A percentile compares a stretch with the other conserved stretches of the same genome.
Evolutionary conservation across 2,113 vertebrate genomes (phyloP).

Genomic region (Oncorhynchus masou): DNA sequence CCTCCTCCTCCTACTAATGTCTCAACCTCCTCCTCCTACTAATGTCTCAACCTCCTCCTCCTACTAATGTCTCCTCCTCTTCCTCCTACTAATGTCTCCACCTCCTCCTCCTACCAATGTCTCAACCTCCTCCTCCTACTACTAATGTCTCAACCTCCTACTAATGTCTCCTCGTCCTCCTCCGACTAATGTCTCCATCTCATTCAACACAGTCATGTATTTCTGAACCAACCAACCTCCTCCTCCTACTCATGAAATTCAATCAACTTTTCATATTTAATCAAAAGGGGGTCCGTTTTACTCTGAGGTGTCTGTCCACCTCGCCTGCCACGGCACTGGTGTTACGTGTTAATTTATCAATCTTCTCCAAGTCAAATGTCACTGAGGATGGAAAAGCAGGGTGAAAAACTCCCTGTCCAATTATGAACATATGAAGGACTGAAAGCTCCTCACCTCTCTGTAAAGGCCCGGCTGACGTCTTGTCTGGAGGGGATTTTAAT

Average conservation of each 20-base stretch:
- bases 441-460: constrained; percentile 62
- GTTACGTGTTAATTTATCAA: constrained; percentile 59
- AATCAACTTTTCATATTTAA: constrained; percentile 24
- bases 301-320: not conserved
- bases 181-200: too few species aligned
- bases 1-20: not conserved
- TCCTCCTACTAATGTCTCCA: too few species aligned
- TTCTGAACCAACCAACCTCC: too few species aligned
- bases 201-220: too few species aligned
- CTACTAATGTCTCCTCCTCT: too few species aligned
- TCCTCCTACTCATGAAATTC: not conserved
- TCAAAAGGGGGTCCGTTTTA: constrained; percentile 22
- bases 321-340: too few species aligned
- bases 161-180: too few species aligned
- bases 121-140: too few species aligned
- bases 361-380: constrained; percentile 59
- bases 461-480: constrained; percentile 52
- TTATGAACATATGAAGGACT: constrained; percentile 63
- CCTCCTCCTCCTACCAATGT: too few species aligned
- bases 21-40: too few species aligned
- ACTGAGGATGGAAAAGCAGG: constrained; percentile 16
- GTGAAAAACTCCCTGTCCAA: constrained; percentile 52
- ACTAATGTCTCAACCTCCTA: too few species aligned
- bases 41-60: too few species aligned
- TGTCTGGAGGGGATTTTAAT: constrained; percentile 66